A percentile compares a stretch with the other conserved stretches of the same genome.
Evolutionary conservation across 2,797 vertebrate genomes (phyloP).

Genomic region (Lacerta viridis): DNA sequence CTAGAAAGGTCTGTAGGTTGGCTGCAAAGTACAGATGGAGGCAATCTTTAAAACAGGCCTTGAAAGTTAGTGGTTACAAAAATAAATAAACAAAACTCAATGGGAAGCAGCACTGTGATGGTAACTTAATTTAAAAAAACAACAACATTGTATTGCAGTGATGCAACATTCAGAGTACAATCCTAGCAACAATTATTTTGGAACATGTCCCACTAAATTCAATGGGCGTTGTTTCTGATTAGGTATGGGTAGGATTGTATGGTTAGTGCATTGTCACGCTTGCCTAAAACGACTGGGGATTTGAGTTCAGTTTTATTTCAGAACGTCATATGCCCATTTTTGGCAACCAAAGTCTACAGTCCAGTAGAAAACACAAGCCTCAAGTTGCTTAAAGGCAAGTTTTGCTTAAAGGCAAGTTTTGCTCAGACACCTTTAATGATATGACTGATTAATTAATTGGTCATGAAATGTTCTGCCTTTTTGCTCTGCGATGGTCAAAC

Average conservation of each 20-base stretch:
- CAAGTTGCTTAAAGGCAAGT: neutral
- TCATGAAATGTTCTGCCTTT: constrained; percentile 59
- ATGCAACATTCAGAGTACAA: neutral
- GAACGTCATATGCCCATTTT: neutral
- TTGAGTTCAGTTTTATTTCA: neutral
- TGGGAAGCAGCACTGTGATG: neutral
- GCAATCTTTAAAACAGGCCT: neutral
- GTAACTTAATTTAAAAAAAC: neutral
- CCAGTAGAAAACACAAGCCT: neutral
- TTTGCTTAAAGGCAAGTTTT: neutral
- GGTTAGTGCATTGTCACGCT: neutral
- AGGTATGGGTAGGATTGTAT: neutral
- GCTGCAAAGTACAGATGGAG: neutral
- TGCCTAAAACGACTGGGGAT: neutral
- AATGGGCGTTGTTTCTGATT: neutral
- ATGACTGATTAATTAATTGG: constrained; percentile 73
- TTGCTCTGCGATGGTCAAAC: constrained; percentile 62
- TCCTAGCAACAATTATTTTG: neutral
- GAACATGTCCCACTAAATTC: neutral
- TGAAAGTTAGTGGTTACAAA: neutral
- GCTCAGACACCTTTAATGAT: constrained; percentile 21
- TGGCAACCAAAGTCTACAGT: neutral
- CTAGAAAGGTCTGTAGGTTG: neutral
- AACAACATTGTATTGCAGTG: neutral
- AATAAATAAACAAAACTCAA: neutral